These are phyloP conservation scores for Chymomyza fuscimana DNA, from an alignment of 2,888 invertebrate genomes.

Conservation along the genomic window DNA sequence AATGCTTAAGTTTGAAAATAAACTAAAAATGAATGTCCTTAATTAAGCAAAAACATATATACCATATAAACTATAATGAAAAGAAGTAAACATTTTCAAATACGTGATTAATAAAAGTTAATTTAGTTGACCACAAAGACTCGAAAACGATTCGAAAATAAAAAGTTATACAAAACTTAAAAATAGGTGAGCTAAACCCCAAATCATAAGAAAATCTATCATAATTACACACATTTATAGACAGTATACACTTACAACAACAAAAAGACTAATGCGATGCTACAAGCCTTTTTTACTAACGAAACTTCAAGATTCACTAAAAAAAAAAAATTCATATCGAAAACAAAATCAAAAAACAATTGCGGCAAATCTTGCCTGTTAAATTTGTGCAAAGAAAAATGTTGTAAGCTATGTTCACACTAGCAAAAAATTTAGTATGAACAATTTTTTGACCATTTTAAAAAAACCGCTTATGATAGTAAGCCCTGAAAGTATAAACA, in stretches of 20 bases:
- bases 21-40: conserved; percentile 56
- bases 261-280: conserved; percentile 70
- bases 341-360: conserved; percentile 20
- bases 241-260: conserved; percentile 35
- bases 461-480: too few species aligned
- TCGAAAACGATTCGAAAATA: conserved; percentile 48
- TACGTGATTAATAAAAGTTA: conserved; percentile 59
- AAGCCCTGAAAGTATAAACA: too few species aligned
- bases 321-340: conserved; percentile 12
- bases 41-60: conserved; percentile 50
- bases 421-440: too few species aligned
- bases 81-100: conserved; percentile 41
- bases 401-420: conserved; percentile 11
- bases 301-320: conserved; percentile 30
- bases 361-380: conserved; percentile 12
- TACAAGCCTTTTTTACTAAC: conserved; percentile 52
- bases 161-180: conserved; percentile 48
- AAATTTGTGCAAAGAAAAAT: conserved; percentile 13
- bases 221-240: conserved; percentile 48
- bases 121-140: conserved; percentile 64
- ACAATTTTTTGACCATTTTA: too few species aligned
- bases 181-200: conserved; percentile 80
- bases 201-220: conserved; percentile 68
- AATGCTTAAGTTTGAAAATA: conserved; percentile 21
- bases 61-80: conserved; percentile 43